Percentiles rank a stretch among this genome's conserved stretches.
phyloP scores from a whole-genome alignment of 2,888 invertebrate species.

The Acanthosepion esculentum region DNA sequence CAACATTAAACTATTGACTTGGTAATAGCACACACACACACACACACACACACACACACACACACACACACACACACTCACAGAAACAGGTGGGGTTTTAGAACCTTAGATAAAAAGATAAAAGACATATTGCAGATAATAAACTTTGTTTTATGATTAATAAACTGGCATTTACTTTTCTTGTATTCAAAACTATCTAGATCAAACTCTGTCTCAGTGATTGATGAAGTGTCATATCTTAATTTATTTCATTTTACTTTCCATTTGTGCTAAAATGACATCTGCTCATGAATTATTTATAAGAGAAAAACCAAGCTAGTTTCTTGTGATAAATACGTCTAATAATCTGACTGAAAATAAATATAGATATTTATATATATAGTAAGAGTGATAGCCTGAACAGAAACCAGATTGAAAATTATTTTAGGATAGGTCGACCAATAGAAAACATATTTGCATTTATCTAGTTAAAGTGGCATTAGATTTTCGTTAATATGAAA shows the following conservation, averaged over 20 bases:
- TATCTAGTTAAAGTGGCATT: too few species aligned
- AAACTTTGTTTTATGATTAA: neutral
- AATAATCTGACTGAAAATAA: too few species aligned
- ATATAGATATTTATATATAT: too few species aligned
- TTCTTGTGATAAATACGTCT: neutral
- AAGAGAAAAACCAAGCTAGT: neutral
- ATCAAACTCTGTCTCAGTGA: neutral
- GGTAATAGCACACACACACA: neutral
- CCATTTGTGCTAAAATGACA: neutral
- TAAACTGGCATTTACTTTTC: neutral
- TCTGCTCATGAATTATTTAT: neutral
- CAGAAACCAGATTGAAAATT: too few species aligned
- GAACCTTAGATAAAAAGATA: neutral
- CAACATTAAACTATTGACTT: neutral
- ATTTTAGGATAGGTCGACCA: too few species aligned
- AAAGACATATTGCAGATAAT: neutral
- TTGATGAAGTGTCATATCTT: constrained; percentile 33
- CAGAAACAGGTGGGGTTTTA: neutral
- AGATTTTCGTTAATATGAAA: too few species aligned
- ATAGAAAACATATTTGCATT: too few species aligned
- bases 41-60: too few species aligned
- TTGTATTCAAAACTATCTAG: neutral
- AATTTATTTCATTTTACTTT: neutral
- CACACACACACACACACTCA: too few species aligned
- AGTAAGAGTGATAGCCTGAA: too few species aligned